Percentiles rank a stretch among this genome's conserved stretches.
Evolutionary conservation across 2,113 vertebrate genomes (phyloP).

Genomic region (Thunnus maccoyii): DNA sequence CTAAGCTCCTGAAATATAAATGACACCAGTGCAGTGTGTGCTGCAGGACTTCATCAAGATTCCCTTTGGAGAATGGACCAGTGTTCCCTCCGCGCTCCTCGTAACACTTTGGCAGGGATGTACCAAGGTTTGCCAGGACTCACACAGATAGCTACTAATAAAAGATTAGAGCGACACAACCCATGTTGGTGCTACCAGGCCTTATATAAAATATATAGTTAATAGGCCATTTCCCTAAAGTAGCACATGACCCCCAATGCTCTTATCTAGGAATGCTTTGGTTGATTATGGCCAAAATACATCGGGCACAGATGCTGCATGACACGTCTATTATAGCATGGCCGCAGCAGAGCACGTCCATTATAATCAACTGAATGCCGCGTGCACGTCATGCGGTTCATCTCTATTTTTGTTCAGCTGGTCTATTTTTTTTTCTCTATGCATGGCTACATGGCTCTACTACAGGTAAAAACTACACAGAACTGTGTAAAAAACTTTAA

Average conservation of each 20-base stretch:
- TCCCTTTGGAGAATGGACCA: slow-evolving; percentile 43
- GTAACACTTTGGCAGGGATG: slow-evolving; percentile 21
- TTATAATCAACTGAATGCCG: too few species aligned
- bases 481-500: too few species aligned
- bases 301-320: too few species aligned
- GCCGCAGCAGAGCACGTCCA: too few species aligned
- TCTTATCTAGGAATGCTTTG: neutral
- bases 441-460: too few species aligned
- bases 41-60: slow-evolving; percentile 67
- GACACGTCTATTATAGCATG: too few species aligned
- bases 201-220: neutral
- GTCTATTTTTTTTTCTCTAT: too few species aligned
- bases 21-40: slow-evolving; percentile 40
- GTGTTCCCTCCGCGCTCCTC: slow-evolving; percentile 9
- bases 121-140: neutral
- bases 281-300: neutral
- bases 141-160: slow-evolving; percentile 4
- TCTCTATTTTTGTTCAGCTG: too few species aligned
- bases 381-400: too few species aligned
- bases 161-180: slow-evolving; percentile 22
- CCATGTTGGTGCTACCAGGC: neutral
- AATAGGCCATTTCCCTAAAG: slow-evolving; percentile 10
- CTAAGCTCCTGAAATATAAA: slow-evolving; percentile 76
- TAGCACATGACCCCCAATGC: neutral
- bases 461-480: too few species aligned